Percentiles rank a stretch among this genome's conserved stretches.
Evolutionary conservation across 2,888 invertebrate species (phyloP).

Genomic region (Meiosimyza decipiens): DNA sequence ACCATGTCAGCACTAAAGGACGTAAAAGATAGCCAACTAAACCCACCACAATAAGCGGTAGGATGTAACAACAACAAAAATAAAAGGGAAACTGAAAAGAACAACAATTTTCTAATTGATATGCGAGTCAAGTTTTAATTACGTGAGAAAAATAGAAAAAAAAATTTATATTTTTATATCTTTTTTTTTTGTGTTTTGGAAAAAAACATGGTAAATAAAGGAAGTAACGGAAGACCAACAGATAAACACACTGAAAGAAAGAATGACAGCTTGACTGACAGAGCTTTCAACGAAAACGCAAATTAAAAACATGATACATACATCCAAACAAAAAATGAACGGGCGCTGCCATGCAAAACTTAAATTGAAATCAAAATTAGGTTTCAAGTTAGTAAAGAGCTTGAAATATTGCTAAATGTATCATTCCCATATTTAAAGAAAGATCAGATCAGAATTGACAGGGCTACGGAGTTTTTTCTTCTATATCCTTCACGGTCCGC

Average conservation of each 20-base stretch:
- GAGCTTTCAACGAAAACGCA: slow-evolving; percentile 13
- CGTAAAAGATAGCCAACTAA: background rate
- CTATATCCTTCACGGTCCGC: too few relatives aligned
- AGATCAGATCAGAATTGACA: too few relatives aligned
- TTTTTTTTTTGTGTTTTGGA: background rate
- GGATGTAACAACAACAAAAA: background rate
- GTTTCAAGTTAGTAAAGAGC: too few relatives aligned
- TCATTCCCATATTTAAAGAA: too few relatives aligned
- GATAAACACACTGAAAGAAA: slow-evolving; percentile 5
- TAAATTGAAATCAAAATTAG: too few relatives aligned
- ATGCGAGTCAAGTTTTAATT: slow-evolving; percentile 66
- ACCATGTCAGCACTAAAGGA: slow-evolving; percentile 11
- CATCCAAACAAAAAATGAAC: too few relatives aligned
- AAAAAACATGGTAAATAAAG: background rate
- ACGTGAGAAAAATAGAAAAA: slow-evolving; percentile 55
- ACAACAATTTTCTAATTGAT: slow-evolving; percentile 58
- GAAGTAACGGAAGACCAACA: too few relatives aligned
- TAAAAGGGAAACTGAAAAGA: background rate
- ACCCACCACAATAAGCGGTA: background rate
- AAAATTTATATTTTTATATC: slow-evolving; percentile 12
- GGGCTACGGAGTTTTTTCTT: too few relatives aligned
- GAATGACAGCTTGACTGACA: slow-evolving; percentile 24
- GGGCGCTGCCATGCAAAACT: too few relatives aligned
- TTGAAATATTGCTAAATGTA: too few relatives aligned
- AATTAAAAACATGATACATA: slow-evolving; percentile 5